Conservation (phyloP, 1,140 invertebrate genomes). For the Potamilus streckersoni region DNA sequence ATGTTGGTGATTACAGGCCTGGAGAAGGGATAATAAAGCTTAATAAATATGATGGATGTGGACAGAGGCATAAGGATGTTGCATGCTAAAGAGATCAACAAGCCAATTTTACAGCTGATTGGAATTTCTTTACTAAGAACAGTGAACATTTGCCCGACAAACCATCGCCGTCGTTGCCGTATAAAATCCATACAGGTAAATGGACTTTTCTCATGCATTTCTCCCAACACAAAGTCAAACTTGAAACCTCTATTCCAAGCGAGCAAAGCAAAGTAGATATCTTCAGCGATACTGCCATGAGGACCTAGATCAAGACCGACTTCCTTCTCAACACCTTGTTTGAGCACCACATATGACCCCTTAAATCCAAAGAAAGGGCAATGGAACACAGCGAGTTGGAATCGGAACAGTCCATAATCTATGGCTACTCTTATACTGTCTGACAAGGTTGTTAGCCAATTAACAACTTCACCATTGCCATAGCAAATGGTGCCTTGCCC, state of each 20-base stretch:
- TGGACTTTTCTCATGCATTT: constrained; percentile 98
- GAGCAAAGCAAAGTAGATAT: constrained; percentile 96
- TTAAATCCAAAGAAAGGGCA: constrained; percentile 98
- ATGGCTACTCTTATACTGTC: constrained; percentile 90
- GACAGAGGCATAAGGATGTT: constrained; percentile 95
- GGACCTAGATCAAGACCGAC: constrained; percentile 95
- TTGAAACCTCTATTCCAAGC: constrained; percentile 73
- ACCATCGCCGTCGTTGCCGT: constrained; percentile 95
- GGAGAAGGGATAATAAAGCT: constrained; percentile 85
- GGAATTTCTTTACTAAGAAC: constrained; percentile 91
- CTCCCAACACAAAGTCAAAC: constrained; percentile 70
- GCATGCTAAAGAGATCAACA: constrained; percentile 91
- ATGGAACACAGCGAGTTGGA: constrained; percentile 93
- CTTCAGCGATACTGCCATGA: constrained; percentile 96
- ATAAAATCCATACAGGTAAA: constrained; percentile 95
- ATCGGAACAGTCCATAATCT: constrained; percentile 94
- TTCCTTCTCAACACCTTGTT: constrained; percentile 87
- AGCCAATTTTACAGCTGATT: constrained; percentile 81
- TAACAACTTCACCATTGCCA: constrained; percentile 93
- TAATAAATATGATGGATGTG: constrained; percentile 89
- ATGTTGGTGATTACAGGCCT: constrained; percentile 82
- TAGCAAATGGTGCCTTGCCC: constrained; percentile 86
- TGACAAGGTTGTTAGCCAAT: constrained; percentile 96
- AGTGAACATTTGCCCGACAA: constrained; percentile 94
- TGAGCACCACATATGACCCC: constrained; percentile 69